Conservation (phyloP, 2,888 invertebrate species). For the Lepetodrilus schrolli region DNA sequence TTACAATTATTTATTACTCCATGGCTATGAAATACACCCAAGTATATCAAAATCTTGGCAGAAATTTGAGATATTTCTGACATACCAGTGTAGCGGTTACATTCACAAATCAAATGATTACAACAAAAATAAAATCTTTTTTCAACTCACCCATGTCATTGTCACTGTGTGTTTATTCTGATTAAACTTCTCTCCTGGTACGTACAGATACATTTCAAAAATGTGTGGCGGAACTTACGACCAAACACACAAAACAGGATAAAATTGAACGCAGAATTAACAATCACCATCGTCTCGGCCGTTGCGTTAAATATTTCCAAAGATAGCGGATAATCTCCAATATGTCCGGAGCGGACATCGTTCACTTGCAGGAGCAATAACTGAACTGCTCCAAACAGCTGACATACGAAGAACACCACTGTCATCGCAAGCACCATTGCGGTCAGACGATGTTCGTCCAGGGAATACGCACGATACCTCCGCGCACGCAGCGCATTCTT, state of each 20-base stretch:
- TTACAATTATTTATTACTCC: too few relatives aligned
- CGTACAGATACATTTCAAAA: slow-evolving; percentile 39
- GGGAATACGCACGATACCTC: background rate
- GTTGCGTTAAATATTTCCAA: slow-evolving; percentile 62
- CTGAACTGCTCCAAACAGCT: slow-evolving; percentile 37
- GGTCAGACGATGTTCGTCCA: slow-evolving; percentile 36
- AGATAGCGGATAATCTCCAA: slow-evolving; percentile 48
- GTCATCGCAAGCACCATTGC: slow-evolving; percentile 38
- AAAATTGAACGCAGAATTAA: slow-evolving; percentile 72
- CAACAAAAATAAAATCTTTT: too few relatives aligned
- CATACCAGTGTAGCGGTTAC: too few relatives aligned
- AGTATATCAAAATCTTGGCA: too few relatives aligned
- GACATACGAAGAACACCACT: slow-evolving; percentile 40
- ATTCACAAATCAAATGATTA: too few relatives aligned
- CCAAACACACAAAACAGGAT: slow-evolving; percentile 72
- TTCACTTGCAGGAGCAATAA: slow-evolving; percentile 36
- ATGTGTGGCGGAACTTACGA: slow-evolving; percentile 66
- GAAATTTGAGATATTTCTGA: too few relatives aligned
- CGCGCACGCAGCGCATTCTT: background rate
- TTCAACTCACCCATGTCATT: too few relatives aligned
- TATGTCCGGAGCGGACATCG: slow-evolving; percentile 20
- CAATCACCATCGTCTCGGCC: slow-evolving; percentile 65
- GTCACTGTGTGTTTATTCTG: slow-evolving; percentile 2
- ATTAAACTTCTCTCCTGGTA: slow-evolving; percentile 20
- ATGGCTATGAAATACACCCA: too few relatives aligned